Conservation (phyloP, 2,888 invertebrate species). For the Apodemia mormo region DNA sequence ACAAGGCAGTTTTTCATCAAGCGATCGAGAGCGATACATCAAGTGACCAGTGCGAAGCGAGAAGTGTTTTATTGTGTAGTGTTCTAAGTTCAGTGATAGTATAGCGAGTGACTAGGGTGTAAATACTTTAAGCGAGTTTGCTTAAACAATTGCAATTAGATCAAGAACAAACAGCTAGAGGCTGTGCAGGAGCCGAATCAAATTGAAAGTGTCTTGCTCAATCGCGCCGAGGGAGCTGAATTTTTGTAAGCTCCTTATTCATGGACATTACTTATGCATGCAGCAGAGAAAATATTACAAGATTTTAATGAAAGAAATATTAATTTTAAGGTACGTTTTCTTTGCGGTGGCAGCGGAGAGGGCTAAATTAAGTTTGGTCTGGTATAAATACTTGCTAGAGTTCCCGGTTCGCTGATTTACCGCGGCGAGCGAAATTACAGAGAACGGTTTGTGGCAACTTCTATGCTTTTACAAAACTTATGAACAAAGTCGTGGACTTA, state of each 20-base stretch:
- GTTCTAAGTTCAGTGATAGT: too few species aligned
- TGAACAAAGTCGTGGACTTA: not conserved
- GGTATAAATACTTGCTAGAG: conserved; percentile 40
- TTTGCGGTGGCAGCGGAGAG: conserved; percentile 60
- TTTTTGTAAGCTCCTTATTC: conserved; percentile 78
- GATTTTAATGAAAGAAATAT: conserved; percentile 83
- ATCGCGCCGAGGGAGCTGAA: conserved; percentile 24
- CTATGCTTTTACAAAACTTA: not conserved
- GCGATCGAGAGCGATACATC: too few species aligned
- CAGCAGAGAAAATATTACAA: conserved; percentile 82
- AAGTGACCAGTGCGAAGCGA: too few species aligned
- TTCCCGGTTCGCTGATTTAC: conserved; percentile 23
- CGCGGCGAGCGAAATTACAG: conserved; percentile 13
- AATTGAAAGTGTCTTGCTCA: conserved; percentile 40
- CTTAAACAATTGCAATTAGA: conserved; percentile 46
- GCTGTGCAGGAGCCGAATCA: conserved; percentile 34
- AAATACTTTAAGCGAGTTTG: conserved; percentile 41
- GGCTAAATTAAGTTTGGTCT: conserved; percentile 67
- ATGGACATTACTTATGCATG: conserved; percentile 82
- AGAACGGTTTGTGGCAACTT: conserved; percentile 3
- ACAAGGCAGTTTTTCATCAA: too few species aligned
- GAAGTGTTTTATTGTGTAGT: too few species aligned
- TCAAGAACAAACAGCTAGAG: conserved; percentile 37
- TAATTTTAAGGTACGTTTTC: conserved; percentile 81
- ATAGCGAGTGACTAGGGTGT: too few species aligned